A percentile compares a stretch with the other conserved stretches of the same genome.
Evolutionary conservation across 1,140 invertebrate genomes (phyloP).

Genomic region (Trachymyrmex septentrionalis): DNA sequence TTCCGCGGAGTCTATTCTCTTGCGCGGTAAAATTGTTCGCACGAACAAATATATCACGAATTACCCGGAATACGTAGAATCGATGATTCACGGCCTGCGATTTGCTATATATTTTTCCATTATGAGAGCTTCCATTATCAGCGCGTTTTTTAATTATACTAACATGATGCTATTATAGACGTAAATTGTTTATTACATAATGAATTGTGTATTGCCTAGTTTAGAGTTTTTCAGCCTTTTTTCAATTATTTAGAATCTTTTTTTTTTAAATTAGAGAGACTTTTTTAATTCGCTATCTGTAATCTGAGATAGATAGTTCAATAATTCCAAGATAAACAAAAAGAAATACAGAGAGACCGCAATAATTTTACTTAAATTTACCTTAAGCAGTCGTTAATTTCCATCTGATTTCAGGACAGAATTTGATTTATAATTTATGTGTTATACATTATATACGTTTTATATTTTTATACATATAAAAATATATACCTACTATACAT

Average conservation of each 20-base stretch:
- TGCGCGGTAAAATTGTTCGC: not conserved
- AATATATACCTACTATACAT: not conserved
- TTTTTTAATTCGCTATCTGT: not conserved
- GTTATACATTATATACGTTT: not conserved
- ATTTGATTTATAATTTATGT: constrained; percentile 4
- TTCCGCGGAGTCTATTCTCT: not conserved
- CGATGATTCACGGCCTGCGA: not conserved
- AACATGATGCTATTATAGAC: no score
- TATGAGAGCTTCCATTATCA: not conserved
- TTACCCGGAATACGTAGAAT: constrained; percentile 30
- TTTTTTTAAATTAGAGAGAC: not conserved
- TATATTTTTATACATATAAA: no score
- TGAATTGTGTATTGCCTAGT: not conserved
- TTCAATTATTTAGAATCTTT: not conserved
- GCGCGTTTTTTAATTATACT: constrained; percentile 4
- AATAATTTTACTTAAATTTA: not conserved
- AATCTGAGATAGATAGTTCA: not conserved
- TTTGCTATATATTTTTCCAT: not conserved
- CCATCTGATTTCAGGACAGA: not conserved
- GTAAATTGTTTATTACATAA: constrained; percentile 23
- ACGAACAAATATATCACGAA: not conserved
- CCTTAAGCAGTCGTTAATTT: not conserved
- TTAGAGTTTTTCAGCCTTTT: not conserved
- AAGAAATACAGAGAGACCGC: not conserved
- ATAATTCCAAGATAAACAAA: not conserved